phyloP scores from a whole-genome alignment of 2,113 vertebrate species.

The Ascaphus truei region DNA sequence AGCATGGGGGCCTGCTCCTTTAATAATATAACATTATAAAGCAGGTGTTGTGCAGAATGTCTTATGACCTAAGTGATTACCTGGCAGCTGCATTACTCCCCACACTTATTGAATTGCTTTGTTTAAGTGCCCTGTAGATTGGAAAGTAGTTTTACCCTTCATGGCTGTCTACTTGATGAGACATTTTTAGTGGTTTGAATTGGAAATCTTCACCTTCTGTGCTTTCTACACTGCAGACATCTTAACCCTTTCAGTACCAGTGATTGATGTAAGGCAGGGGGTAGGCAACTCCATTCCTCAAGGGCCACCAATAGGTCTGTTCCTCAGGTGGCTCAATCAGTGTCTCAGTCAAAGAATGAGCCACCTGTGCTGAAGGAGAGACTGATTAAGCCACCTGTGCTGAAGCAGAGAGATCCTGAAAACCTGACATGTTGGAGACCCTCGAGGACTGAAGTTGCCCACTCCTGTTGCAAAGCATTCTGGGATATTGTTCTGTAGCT shows the following conservation, averaged over 20 bases:
- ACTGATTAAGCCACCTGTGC: too few relatives aligned
- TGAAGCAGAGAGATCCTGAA: too few relatives aligned
- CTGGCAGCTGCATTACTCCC: constrained; percentile 21
- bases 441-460: too few relatives aligned
- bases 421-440: too few relatives aligned
- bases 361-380: too few relatives aligned
- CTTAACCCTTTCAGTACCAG: background rate
- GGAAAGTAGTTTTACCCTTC: background rate
- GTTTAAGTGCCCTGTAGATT: background rate
- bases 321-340: too few relatives aligned
- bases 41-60: constrained; percentile 3
- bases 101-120: constrained; percentile 12
- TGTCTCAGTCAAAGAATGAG: too few relatives aligned
- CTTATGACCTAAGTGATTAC: constrained; percentile 27
- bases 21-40: background rate
- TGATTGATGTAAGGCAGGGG: too few relatives aligned
- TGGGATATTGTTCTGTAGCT: background rate
- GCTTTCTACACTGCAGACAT: background rate
- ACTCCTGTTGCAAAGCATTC: background rate
- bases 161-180: background rate
- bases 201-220: background rate
- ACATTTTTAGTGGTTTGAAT: background rate
- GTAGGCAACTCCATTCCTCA: too few relatives aligned
- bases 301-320: too few relatives aligned
- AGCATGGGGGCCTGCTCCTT: background rate